A percentile compares a stretch with the other conserved stretches of the same genome.
Conservation (phyloP, 2,113 vertebrate species). For the Neofelis nebulosa region DNA sequence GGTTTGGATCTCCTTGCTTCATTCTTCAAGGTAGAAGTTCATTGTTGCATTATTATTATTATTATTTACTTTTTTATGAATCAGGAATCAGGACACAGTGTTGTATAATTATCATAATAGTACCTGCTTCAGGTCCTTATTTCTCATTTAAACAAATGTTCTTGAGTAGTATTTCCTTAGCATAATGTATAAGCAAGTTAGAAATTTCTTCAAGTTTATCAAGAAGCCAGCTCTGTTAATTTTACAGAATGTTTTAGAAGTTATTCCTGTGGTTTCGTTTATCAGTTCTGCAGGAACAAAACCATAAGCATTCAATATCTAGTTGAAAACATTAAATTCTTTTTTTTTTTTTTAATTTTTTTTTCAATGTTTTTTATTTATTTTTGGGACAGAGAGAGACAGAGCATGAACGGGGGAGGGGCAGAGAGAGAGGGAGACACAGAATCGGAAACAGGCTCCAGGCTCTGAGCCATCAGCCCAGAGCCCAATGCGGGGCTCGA, state of each 20-base stretch:
- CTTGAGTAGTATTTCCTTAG: not conserved
- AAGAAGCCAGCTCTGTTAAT: not conserved
- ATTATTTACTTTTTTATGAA: not conserved
- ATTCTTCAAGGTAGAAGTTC: not conserved
- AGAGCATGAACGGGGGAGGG: no score
- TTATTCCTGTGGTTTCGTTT: not conserved
- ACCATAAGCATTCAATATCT: not conserved
- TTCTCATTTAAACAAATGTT: not conserved
- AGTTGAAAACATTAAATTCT: not conserved
- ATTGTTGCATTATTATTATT: not conserved
- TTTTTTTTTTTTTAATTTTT: no score
- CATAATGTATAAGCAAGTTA: not conserved
- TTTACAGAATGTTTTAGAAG: not conserved
- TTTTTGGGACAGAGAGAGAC: no score
- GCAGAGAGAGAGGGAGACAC: no score
- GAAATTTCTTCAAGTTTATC: not conserved
- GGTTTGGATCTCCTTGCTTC: not conserved
- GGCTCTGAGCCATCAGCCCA: no score
- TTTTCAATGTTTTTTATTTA: no score
- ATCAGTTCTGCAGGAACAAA: not conserved
- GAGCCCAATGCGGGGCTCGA: no score
- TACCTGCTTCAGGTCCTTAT: not conserved
- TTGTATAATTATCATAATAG: not conserved
- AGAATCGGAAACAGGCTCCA: no score
- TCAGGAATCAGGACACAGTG: not conserved